A percentile compares a stretch with the other conserved stretches of the same genome.
These are phyloP conservation scores for Rhabdomys dilectus DNA, from an alignment of 2,113 vertebrate genomes.

Conservation along the genomic window DNA sequence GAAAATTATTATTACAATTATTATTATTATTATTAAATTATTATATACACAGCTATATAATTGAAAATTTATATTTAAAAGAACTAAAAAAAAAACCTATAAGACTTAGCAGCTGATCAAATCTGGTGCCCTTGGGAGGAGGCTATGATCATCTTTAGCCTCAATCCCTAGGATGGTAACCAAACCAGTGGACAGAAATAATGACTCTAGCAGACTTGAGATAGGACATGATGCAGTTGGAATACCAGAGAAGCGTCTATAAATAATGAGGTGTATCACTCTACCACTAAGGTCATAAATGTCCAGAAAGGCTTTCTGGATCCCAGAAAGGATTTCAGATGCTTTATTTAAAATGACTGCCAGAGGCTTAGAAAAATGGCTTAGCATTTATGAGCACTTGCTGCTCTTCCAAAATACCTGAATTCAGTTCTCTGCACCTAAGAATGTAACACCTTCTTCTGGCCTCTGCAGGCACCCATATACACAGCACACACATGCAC, in stretches of 20 bases:
- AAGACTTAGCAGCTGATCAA: background rate
- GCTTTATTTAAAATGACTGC: conserved; percentile 32
- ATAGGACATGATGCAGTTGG: background rate
- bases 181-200: background rate
- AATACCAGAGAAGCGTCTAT: background rate
- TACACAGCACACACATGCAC: too few relatives aligned
- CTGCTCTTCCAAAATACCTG: background rate
- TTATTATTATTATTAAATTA: too few relatives aligned
- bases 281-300: conserved; percentile 20
- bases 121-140: background rate
- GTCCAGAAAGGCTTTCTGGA: background rate
- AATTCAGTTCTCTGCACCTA: background rate
- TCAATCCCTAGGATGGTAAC: background rate
- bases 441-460: background rate
- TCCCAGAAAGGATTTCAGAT: too few relatives aligned
- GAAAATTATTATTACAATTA: background rate
- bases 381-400: background rate
- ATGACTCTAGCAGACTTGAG: background rate
- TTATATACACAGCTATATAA: background rate
- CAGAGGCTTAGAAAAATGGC: background rate
- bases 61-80: background rate
- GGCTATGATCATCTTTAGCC: background rate
- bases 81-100: background rate
- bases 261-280: background rate
- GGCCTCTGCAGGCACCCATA: background rate